A percentile compares a stretch with the other conserved stretches of the same genome.
Conservation (phyloP, 2,888 invertebrate genomes). For the Cybosia mesomella region DNA sequence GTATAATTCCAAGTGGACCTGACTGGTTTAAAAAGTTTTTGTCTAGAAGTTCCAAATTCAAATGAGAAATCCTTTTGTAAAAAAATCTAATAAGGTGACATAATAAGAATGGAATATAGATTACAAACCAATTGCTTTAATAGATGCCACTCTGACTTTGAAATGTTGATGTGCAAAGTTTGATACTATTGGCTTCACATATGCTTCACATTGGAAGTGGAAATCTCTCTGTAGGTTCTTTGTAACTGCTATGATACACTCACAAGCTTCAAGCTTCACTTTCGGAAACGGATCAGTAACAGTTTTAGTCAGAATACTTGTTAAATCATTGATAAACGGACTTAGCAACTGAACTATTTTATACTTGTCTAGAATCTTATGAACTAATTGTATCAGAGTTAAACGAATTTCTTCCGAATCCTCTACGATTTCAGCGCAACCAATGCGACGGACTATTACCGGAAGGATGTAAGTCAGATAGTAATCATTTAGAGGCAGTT, state of each 20-base stretch:
- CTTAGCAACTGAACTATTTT: constrained; percentile 86
- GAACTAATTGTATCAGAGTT: constrained; percentile 89
- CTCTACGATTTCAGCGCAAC: constrained; percentile 90
- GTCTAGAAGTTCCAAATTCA: background rate
- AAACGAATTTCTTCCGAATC: constrained; percentile 93
- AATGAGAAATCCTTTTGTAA: background rate
- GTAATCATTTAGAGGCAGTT: constrained; percentile 89
- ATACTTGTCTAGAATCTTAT: constrained; percentile 89
- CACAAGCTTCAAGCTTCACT: constrained; percentile 93
- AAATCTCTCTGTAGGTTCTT: constrained; percentile 89
- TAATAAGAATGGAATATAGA: constrained; percentile 11
- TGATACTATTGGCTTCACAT: constrained; percentile 91
- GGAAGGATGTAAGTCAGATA: constrained; percentile 92
- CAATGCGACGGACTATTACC: constrained; percentile 91
- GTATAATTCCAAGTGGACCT: no score
- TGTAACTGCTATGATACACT: constrained; percentile 89
- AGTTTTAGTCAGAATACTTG: constrained; percentile 90
- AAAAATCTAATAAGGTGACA: background rate
- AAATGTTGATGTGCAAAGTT: constrained; percentile 94
- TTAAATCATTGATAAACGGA: constrained; percentile 91
- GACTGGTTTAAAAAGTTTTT: background rate
- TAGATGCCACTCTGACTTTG: constrained; percentile 91
- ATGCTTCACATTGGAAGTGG: constrained; percentile 90
- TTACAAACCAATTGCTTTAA: constrained; percentile 90
- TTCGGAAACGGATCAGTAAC: constrained; percentile 93